Conservation (phyloP, 2,113 vertebrate species). For the Rhea americana region DNA sequence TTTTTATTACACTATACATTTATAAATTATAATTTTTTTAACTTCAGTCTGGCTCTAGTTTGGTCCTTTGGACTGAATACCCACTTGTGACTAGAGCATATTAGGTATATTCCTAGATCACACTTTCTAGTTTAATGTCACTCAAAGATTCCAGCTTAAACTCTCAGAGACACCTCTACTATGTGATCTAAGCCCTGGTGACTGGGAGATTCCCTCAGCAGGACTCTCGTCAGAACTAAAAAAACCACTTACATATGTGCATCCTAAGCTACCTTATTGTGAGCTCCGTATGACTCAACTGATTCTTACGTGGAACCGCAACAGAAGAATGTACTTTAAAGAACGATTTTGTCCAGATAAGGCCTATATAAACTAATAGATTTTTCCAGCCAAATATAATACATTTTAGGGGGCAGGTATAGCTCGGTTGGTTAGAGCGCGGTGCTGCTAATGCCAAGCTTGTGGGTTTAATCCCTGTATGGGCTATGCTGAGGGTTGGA, state of each 20-base stretch:
- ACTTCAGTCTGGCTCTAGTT: not conserved
- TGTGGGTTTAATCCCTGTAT: too few relatives aligned
- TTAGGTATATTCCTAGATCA: not conserved
- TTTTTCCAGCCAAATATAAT: not conserved
- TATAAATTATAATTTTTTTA: not conserved
- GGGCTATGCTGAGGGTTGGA: too few relatives aligned
- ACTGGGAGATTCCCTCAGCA: not conserved
- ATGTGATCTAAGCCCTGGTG: not conserved
- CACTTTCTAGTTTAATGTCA: accelerated
- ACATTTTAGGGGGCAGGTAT: not conserved
- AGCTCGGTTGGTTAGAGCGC: too few relatives aligned
- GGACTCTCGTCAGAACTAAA: not conserved
- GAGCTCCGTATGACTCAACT: not conserved
- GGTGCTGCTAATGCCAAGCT: too few relatives aligned
- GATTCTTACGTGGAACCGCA: not conserved
- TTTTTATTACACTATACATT: not conserved
- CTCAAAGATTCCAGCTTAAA: not conserved
- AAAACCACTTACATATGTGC: not conserved
- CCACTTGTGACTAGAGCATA: not conserved
- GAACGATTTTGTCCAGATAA: not conserved
- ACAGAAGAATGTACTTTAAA: not conserved
- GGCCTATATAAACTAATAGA: not conserved
- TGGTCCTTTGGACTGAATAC: not conserved
- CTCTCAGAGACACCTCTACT: not conserved
- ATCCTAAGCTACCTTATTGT: not conserved